These are phyloP conservation scores for Heliothis subflexa DNA, from an alignment of 1,140 invertebrate genomes.

Conservation along the genomic window DNA sequence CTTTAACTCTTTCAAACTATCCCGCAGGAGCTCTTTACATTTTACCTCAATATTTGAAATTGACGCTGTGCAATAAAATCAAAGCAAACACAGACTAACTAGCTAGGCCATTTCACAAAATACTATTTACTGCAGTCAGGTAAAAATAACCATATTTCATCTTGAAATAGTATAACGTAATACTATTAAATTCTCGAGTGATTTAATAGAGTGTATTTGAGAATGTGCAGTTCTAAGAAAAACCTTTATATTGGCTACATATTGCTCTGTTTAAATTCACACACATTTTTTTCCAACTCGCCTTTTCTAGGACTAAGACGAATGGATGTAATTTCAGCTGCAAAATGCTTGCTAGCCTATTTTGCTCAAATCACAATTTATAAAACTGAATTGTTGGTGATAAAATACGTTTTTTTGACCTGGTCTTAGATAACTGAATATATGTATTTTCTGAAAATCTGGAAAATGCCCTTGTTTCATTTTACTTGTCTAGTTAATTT, in stretches of 20 bases:
- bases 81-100: too few species aligned
- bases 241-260: neutral
- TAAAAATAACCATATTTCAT: neutral
- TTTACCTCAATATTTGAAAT: too few species aligned
- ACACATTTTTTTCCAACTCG: neutral
- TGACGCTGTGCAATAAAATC: too few species aligned
- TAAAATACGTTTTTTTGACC: neutral
- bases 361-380: slow-evolving; percentile 1
- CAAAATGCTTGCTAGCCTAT: neutral
- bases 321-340: slow-evolving; percentile 8
- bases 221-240: neutral
- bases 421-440: too few species aligned
- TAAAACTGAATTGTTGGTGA: neutral
- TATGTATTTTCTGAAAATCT: too few species aligned
- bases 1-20: too few species aligned
- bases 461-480: too few species aligned
- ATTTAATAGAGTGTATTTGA: neutral
- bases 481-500: too few species aligned
- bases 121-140: too few species aligned
- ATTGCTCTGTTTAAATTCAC: neutral
- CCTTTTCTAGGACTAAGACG: neutral
- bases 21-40: too few species aligned
- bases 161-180: neutral
- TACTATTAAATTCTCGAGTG: neutral
- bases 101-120: too few species aligned